A percentile compares a stretch with the other conserved stretches of the same genome.
Evolutionary conservation across 2,113 vertebrate species (phyloP).

Genomic region (Pelodiscus sinensis): DNA sequence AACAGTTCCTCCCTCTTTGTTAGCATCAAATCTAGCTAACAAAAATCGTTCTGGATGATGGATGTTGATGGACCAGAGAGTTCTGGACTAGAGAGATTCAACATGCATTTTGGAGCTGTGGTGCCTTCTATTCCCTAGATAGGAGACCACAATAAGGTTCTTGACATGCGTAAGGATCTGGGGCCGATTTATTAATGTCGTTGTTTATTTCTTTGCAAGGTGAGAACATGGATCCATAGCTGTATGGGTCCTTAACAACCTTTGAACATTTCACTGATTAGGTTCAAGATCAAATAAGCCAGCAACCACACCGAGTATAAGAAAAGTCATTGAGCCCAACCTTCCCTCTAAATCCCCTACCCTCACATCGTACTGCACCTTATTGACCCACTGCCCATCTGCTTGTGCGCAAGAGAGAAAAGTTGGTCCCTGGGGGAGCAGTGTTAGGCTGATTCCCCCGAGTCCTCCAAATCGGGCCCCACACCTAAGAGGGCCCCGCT

Average conservation of each 20-base stretch:
- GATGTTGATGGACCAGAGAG: too few species aligned
- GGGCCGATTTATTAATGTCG: background rate
- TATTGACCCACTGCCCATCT: background rate
- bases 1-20: too few species aligned
- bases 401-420: background rate
- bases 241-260: background rate
- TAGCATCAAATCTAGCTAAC: too few species aligned
- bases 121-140: background rate
- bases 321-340: background rate
- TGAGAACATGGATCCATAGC: background rate
- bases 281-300: background rate
- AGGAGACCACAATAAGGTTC: background rate
- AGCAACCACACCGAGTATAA: background rate
- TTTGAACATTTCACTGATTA: background rate
- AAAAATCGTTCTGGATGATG: too few species aligned
- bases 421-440: background rate
- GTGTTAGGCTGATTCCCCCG: background rate
- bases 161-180: fast-evolving
- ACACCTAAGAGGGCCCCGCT: too few species aligned
- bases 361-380: background rate
- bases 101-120: background rate
- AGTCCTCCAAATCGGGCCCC: too few species aligned
- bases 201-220: background rate
- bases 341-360: background rate
- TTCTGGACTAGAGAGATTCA: too few species aligned